These are phyloP conservation scores for Podiceps cristatus DNA, from an alignment of 2,113 vertebrate species.

Conservation along the genomic window DNA sequence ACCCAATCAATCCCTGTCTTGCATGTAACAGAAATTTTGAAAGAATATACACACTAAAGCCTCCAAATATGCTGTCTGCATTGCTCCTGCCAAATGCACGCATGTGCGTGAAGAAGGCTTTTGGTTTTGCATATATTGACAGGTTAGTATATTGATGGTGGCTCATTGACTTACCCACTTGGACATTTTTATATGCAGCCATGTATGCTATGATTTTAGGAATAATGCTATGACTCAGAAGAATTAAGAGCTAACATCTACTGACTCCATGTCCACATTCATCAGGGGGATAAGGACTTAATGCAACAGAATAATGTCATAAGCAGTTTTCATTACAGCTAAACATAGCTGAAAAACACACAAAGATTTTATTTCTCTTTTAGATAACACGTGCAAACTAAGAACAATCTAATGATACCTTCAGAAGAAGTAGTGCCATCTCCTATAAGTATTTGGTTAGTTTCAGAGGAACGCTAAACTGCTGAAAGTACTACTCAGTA, in stretches of 20 bases:
- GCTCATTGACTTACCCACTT: not conserved
- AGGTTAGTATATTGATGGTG: not conserved
- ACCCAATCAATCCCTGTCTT: not conserved
- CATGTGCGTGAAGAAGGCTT: not conserved
- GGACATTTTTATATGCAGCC: not conserved
- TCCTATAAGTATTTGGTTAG: not conserved
- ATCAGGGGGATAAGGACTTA: not conserved
- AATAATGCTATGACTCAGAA: not conserved
- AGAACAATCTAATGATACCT: not conserved
- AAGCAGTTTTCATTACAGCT: not conserved
- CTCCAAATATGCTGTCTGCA: not conserved
- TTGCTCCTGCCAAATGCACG: not conserved
- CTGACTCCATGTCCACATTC: not conserved
- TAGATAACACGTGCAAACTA: not conserved
- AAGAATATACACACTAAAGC: not conserved
- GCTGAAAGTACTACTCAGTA: not conserved
- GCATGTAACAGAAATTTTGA: not conserved
- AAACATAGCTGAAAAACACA: not conserved
- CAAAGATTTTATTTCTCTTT: not conserved
- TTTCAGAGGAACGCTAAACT: not conserved
- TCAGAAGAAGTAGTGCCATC: not conserved
- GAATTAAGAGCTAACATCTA: not conserved
- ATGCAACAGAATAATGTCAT: not conserved
- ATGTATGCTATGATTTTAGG: not conserved
- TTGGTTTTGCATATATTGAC: not conserved